phyloP scores from a whole-genome alignment of 2,113 vertebrate genomes.

The Bubo scandiacus region DNA sequence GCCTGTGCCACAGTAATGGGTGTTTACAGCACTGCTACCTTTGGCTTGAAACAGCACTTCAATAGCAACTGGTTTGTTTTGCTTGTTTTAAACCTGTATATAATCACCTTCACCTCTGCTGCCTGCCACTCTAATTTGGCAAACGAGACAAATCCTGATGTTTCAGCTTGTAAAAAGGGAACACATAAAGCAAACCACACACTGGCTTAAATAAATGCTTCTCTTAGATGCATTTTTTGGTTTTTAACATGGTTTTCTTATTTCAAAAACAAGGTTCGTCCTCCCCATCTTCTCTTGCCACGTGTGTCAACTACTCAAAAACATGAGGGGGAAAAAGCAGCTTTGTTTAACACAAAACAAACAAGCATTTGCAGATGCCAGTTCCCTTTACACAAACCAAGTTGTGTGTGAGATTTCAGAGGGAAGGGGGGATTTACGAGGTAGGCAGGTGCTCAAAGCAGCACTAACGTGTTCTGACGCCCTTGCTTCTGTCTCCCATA shows the following conservation, averaged over 20 bases:
- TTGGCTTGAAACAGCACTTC: neutral
- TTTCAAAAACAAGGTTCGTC: neutral
- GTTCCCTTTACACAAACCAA: neutral
- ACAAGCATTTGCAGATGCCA: neutral
- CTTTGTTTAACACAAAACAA: conserved; percentile 12
- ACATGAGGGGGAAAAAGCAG: neutral
- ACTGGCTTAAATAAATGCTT: neutral
- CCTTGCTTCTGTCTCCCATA: neutral
- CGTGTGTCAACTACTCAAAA: neutral
- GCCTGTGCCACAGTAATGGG: neutral
- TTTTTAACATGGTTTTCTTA: neutral
- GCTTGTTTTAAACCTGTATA: neutral
- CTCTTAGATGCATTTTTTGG: neutral
- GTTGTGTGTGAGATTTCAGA: neutral
- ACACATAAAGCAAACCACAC: neutral
- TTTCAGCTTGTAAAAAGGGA: neutral
- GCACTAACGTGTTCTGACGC: neutral
- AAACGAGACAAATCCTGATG: conserved; percentile 24
- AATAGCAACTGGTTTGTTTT: neutral
- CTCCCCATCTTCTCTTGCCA: neutral
- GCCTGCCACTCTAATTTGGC: neutral
- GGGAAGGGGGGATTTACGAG: neutral
- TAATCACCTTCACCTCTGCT: neutral
- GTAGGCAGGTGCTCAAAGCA: neutral
- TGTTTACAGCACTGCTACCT: neutral